Conservation (phyloP, 2,797 vertebrate species). For the Halcyon badia region DNA sequence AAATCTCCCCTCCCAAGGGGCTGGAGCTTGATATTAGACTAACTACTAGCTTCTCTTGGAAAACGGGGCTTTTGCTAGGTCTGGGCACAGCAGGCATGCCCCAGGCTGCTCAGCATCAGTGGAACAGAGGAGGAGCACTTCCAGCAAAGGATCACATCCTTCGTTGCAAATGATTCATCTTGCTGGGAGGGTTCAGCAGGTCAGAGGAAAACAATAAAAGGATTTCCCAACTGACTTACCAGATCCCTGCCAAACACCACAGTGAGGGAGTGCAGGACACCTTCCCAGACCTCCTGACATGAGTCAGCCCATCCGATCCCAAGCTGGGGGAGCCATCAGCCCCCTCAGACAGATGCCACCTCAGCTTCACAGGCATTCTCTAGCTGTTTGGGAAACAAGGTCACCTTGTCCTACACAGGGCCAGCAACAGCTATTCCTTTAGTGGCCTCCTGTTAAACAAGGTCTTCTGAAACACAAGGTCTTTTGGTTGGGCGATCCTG, state of each 20-base stretch:
- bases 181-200: background rate
- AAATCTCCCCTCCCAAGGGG: background rate
- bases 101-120: slow-evolving; percentile 4
- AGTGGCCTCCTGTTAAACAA: background rate
- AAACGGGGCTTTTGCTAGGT: background rate
- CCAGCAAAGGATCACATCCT: slow-evolving; percentile 42
- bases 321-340: background rate
- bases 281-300: background rate
- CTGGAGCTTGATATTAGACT: background rate
- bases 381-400: background rate
- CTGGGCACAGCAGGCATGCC: background rate
- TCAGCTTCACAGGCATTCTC: background rate
- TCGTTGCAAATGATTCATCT: background rate
- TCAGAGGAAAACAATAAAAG: slow-evolving; percentile 64
- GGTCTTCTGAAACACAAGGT: background rate
- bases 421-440: background rate
- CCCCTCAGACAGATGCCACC: background rate
- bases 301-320: slow-evolving; percentile 26
- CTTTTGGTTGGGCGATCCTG: background rate
- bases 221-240: slow-evolving; percentile 50
- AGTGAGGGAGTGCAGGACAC: background rate
- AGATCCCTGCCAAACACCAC: slow-evolving; percentile 17
- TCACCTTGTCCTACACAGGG: background rate
- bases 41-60: background rate
- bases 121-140: background rate